Evolutionary conservation across 1,140 invertebrate genomes (phyloP), one percentile per base, ranked within the genome.

Genomic region (Meloidogyne exigua): DNA sequence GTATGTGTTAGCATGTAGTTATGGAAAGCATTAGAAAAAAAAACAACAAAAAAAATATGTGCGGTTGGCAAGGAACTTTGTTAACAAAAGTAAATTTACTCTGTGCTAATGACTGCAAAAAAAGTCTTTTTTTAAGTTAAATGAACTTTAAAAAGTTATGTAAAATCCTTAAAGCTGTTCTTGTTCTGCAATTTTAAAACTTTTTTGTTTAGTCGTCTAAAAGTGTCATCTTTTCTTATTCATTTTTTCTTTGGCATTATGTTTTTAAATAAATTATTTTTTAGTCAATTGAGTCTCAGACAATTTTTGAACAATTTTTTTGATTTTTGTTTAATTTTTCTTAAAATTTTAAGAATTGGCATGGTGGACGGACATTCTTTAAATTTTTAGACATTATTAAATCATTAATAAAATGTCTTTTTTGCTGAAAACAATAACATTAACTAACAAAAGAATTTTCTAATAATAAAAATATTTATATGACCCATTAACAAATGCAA

Each of bases 41-140:
- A 49, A 49, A 49, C n/a, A n/a, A n/a, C n/a, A n/a, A n/a, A n/a
- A n/a, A n/a, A n/a, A n/a, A n/a, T n/a, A 49, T 18, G 44, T 49
- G 44, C n/a, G 49, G 49, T 57, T 57, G 49, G 49, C 49, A 57
- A 57, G 49, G 49, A 57, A 57, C 49, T 57, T n/a, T 49, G 44
- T 4, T 18, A 49, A 15, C 15, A 49, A 49, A 39, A 39, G 15
- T 49, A 49, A 49, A 49, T 15, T 49, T 49, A 49, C 13, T 15
- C 7, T 39, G 36, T 49, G 44, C 15, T 49, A 49, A 49, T 49
- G 44, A 49, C 1, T 18, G 44, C 13, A 49, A 44, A 44, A 15
- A 44, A 15, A 18, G 11, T 2, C 11, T 15, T 49, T 49, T 49
- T 49, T 49, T 49, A 5, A 15, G 13, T 49, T 49, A 49, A 18